Conservation (phyloP, 1,140 invertebrate genomes). For the Periplaneta americana region DNA sequence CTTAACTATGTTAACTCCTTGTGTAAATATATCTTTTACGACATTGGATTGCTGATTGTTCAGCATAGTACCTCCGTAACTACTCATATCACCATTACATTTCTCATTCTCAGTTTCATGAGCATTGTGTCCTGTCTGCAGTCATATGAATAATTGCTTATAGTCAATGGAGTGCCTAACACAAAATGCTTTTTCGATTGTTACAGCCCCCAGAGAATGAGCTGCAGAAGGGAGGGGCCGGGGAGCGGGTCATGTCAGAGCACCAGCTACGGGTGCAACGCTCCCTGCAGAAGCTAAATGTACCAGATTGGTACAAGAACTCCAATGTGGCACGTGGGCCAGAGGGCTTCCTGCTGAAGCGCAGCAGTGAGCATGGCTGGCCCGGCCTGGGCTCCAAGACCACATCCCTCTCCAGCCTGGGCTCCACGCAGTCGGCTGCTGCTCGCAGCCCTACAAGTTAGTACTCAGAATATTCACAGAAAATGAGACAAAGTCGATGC, state of each 20-base stretch:
- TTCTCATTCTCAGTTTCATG: too few species aligned
- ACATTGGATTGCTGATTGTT: too few species aligned
- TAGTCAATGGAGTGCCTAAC: too few species aligned
- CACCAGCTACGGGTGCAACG: conserved; percentile 89
- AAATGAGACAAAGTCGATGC: too few species aligned
- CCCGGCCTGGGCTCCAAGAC: conserved; percentile 69
- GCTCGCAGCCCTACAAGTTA: conserved; percentile 30
- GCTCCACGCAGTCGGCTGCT: conserved; percentile 40
- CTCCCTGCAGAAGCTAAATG: conserved; percentile 85
- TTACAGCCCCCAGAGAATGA: conserved; percentile 89
- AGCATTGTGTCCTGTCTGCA: too few species aligned
- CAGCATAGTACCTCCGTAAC: too few species aligned
- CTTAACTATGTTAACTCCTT: too few species aligned
- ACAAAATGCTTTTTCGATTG: too few species aligned
- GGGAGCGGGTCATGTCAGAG: conserved; percentile 74
- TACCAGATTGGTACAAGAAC: conserved; percentile 93
- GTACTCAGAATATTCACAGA: not conserved
- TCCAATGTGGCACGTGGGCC: conserved; percentile 53
- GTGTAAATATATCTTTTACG: too few species aligned
- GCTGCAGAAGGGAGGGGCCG: conserved; percentile 68
- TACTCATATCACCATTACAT: too few species aligned
- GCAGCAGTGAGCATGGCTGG: conserved; percentile 43
- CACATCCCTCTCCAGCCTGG: conserved; percentile 62
- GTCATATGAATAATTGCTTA: too few species aligned
- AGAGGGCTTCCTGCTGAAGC: conserved; percentile 11